phyloP scores from a whole-genome alignment of 2,113 vertebrate genomes.

The Prolemur simus region DNA sequence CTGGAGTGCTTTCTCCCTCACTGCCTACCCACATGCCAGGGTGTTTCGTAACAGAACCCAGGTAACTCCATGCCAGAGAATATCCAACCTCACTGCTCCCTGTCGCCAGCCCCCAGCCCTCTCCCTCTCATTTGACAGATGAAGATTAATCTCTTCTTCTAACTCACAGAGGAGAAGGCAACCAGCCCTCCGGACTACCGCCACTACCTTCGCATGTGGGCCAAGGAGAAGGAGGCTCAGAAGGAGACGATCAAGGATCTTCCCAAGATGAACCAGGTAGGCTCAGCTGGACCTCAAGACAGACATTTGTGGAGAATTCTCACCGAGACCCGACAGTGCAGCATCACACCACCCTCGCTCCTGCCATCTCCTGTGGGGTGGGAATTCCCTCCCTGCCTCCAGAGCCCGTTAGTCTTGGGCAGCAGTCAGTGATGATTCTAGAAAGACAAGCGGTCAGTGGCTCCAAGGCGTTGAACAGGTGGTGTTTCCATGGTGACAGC shows the following conservation, averaged over 20 bases:
- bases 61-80: not conserved
- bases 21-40: not conserved
- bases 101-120: not conserved
- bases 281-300: not conserved
- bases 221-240: slow-evolving; percentile 93
- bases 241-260: slow-evolving; percentile 97
- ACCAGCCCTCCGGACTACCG: slow-evolving; percentile 91
- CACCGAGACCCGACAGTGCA: rapidly evolving
- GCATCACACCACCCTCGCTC: too few relatives aligned
- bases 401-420: not conserved
- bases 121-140: not conserved
- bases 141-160: slow-evolving; percentile 55
- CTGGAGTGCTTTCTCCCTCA: not conserved
- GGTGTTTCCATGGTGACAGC: not conserved
- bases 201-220: slow-evolving; percentile 97
- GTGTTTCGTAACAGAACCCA: not conserved
- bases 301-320: not conserved
- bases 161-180: slow-evolving; percentile 88
- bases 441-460: not conserved
- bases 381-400: not conserved
- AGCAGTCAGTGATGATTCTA: not conserved
- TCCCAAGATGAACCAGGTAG: slow-evolving; percentile 98
- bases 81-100: not conserved
- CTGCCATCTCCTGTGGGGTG: not conserved
- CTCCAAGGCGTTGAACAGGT: not conserved